Conservation (phyloP, 2,113 vertebrate species). For the Trochalopteron elliotii region DNA sequence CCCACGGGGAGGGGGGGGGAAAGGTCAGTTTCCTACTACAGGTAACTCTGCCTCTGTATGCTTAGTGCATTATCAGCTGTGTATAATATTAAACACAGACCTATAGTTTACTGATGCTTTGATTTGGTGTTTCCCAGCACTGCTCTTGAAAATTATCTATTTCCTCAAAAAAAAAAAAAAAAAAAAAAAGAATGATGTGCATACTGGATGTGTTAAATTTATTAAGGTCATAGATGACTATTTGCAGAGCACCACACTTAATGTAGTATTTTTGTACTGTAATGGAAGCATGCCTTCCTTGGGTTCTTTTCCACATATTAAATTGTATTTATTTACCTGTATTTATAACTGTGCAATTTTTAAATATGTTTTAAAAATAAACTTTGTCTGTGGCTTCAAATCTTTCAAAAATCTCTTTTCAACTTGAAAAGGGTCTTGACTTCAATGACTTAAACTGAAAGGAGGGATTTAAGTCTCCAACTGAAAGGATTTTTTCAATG, state of each 20-base stretch:
- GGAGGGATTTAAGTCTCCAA: background rate
- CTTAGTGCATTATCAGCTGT: constrained; percentile 64
- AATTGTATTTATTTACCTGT: constrained; percentile 77
- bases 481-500: background rate
- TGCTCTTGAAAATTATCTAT: constrained; percentile 68
- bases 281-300: constrained; percentile 79
- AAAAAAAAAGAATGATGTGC: background rate
- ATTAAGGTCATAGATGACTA: constrained; percentile 54
- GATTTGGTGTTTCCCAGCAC: constrained; percentile 63
- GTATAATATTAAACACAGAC: constrained; percentile 50
- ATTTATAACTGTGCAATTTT: constrained; percentile 77
- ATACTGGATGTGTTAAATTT: constrained; percentile 67
- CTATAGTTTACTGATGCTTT: constrained; percentile 64
- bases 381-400: constrained; percentile 77
- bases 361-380: constrained; percentile 81
- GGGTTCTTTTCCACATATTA: constrained; percentile 76
- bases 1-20: background rate
- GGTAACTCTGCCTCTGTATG: constrained; percentile 52
- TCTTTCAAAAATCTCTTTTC: constrained; percentile 53
- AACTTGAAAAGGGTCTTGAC: background rate
- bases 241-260: constrained; percentile 69
- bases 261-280: constrained; percentile 79
- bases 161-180: constrained; percentile 30
- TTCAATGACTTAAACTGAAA: constrained; percentile 18
- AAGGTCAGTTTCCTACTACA: constrained; percentile 31